Conservation (phyloP, 2,797 vertebrate genomes). For the Esox masquinongy region DNA sequence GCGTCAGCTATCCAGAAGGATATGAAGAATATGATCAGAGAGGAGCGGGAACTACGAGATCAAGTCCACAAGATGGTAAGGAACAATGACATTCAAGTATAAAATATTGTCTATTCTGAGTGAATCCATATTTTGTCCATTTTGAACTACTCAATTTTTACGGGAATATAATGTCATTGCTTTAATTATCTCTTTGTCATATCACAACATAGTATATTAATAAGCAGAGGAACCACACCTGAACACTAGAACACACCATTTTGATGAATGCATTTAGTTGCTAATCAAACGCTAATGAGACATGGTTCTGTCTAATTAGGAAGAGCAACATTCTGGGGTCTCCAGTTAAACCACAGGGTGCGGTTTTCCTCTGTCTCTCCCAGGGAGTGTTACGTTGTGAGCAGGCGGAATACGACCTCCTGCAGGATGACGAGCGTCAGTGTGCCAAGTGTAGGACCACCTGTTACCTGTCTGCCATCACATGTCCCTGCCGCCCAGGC, state of each 20-base stretch:
- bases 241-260: background rate
- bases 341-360: background rate
- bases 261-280: background rate
- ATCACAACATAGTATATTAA: background rate
- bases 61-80: slow-evolving; percentile 87
- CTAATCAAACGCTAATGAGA: background rate
- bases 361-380: slow-evolving; percentile 14
- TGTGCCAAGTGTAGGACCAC: slow-evolving; percentile 93
- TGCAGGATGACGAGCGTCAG: slow-evolving; percentile 95
- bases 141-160: background rate
- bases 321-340: background rate
- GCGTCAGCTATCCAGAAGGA: slow-evolving; percentile 93
- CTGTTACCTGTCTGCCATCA: slow-evolving; percentile 94
- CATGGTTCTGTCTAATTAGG: background rate
- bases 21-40: slow-evolving; percentile 87
- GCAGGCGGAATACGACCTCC: slow-evolving; percentile 84
- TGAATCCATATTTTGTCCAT: no score
- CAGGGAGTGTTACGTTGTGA: slow-evolving; percentile 82
- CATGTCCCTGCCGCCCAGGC: slow-evolving; percentile 85
- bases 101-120: no score
- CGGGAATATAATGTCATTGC: background rate
- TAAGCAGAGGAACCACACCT: background rate
- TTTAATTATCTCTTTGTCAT: background rate
- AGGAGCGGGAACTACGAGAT: slow-evolving; percentile 83
- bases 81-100: background rate